phyloP scores from a whole-genome alignment of 2,888 invertebrate genomes.

The Synergus itoensis region DNA sequence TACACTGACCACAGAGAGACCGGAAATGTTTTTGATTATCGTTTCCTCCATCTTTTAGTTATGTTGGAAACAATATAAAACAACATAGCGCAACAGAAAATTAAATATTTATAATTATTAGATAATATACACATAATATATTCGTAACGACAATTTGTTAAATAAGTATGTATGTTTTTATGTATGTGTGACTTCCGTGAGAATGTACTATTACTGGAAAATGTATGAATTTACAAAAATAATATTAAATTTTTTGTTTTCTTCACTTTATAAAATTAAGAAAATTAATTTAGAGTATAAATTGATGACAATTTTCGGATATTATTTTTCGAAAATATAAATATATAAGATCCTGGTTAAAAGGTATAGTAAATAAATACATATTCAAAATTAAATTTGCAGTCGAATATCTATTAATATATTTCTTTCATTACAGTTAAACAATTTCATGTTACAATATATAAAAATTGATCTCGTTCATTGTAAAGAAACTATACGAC shows the following conservation, averaged over 20 bases:
- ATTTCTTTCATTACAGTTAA: neutral
- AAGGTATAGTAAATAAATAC: neutral
- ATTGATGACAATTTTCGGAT: no score
- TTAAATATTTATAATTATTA: neutral
- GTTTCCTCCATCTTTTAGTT: neutral
- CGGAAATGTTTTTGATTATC: neutral
- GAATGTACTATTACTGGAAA: slow-evolving; percentile 13
- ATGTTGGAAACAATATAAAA: neutral
- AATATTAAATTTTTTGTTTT: neutral
- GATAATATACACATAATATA: neutral
- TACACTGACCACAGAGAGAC: neutral
- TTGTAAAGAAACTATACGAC: neutral
- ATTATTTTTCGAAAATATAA: no score
- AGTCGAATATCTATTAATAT: neutral
- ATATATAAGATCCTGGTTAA: neutral
- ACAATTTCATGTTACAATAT: neutral
- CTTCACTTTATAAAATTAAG: neutral
- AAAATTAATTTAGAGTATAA: neutral
- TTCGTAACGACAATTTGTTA: neutral
- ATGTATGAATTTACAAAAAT: slow-evolving; percentile 26
- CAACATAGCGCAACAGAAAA: neutral
- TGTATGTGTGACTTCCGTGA: slow-evolving; percentile 25
- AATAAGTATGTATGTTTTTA: slow-evolving; percentile 6
- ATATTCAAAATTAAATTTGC: neutral
- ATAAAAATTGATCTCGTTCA: neutral